phyloP scores from a whole-genome alignment of 2,888 invertebrate genomes.

The Blastobasis adustella region DNA sequence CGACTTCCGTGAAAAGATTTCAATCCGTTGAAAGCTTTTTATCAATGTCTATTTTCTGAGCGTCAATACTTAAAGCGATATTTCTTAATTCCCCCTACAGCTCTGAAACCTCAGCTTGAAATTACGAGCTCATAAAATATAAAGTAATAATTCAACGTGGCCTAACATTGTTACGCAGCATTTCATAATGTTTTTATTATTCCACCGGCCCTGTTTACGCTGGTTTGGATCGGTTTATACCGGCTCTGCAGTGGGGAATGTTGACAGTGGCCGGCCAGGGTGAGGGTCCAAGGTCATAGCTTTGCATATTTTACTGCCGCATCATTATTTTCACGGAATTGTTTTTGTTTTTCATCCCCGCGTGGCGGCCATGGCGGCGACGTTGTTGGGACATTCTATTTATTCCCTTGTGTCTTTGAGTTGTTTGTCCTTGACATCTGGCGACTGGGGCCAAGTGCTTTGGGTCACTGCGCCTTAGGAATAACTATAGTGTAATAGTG shows the following conservation, averaged over 20 bases:
- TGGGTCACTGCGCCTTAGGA: neutral
- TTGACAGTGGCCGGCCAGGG: neutral
- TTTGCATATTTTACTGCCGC: neutral
- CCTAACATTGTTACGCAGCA: neutral
- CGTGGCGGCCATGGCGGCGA: neutral
- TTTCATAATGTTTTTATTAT: slow-evolving; percentile 1
- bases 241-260: neutral
- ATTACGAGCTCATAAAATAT: neutral
- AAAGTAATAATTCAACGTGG: neutral
- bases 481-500: neutral
- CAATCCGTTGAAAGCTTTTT: neutral
- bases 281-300: neutral
- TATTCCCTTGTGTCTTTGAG: neutral
- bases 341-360: slow-evolving; percentile 1
- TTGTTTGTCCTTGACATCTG: too few species aligned
- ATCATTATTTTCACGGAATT: slow-evolving; percentile 1
- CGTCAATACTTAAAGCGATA: neutral
- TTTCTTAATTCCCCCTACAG: neutral
- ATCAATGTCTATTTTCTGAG: neutral
- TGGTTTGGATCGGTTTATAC: neutral
- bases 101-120: neutral
- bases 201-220: neutral
- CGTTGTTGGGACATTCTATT: neutral
- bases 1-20: neutral
- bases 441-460: too few species aligned